These are phyloP conservation scores for Epistrophella euchroma DNA, from an alignment of 2,888 invertebrate species.

Conservation along the genomic window DNA sequence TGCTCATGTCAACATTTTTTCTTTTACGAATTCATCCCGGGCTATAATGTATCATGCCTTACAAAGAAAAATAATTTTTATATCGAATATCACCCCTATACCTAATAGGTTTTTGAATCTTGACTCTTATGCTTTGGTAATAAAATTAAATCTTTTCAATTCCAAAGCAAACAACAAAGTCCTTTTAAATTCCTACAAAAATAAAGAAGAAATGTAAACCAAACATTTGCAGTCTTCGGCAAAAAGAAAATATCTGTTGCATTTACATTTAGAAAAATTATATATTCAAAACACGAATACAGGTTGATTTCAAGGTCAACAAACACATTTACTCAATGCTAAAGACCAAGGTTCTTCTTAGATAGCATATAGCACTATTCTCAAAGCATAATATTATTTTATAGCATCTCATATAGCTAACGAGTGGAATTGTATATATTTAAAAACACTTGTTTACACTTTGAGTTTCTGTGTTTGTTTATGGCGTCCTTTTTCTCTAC, in stretches of 20 bases:
- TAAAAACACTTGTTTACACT: constrained; percentile 67
- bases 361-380: background rate
- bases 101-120: too few species aligned
- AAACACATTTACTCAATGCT: constrained; percentile 43
- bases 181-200: background rate
- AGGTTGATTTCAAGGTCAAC: constrained; percentile 69
- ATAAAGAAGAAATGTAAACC: background rate
- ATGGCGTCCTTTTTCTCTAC: constrained; percentile 40
- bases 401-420: background rate
- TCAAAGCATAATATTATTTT: background rate
- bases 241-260: constrained; percentile 42
- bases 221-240: constrained; percentile 3
- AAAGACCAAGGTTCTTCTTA: background rate
- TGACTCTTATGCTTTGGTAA: background rate
- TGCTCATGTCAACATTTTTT: background rate
- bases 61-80: too few species aligned
- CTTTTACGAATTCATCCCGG: background rate
- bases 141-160: background rate
- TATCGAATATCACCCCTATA: too few species aligned
- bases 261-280: constrained; percentile 34
- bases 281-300: constrained; percentile 62
- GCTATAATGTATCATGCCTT: too few species aligned
- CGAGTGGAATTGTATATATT: constrained; percentile 31
- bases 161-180: background rate
- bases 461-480: constrained; percentile 51